Evolutionary conservation across 2,113 vertebrate species (phyloP), one percentile per base, ranked within the genome.

Genomic region (Azemiops feae): DNA sequence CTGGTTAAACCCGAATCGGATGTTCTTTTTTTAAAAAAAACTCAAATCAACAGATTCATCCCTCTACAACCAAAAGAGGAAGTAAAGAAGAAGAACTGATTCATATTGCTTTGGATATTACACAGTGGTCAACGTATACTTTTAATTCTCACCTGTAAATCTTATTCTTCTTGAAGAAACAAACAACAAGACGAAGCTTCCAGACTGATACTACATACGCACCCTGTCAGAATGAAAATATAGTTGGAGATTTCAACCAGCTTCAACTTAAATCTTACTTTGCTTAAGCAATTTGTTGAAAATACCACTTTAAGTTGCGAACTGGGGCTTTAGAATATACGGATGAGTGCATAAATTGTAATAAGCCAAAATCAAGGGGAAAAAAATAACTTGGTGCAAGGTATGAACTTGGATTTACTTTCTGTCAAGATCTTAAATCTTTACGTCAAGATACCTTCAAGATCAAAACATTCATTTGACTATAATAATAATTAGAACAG

Each of bases 141-240:
- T 52, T 88, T 88, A 23, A 1, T 43, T 92, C 97, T 98, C 97
- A 99, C 99, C 98, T 98, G 95, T 97, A 98, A 1, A 97, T 91
- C 92, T 98, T 98, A 91, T 98, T 97, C 95, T 95, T 98, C 97
- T 97, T 99, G 95, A 99, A 99, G 96, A 99, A 99, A 96, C 97
- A 99, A 45, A 99, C 98, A 2, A 97, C 96, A 52, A 99, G 97
- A 87, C 96, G 88, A 60, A 98, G 52, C 12, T 95, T 96, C 30
- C 97, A 98, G 5, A 97, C 98, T 47, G 98, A 98, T n/a, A 97
- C 99, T 69, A 99, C 97, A 91, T 98, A 99, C 74, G 98, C 97
- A 50, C 98, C 98, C 99, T 99, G 96, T 92, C 88, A 92, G 0
- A 94, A 12, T 0, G 89, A 93, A 95, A 87, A 1, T 87, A 39